phyloP scores from a whole-genome alignment of 2,888 invertebrate species.

The Pseudanteris insignis region DNA sequence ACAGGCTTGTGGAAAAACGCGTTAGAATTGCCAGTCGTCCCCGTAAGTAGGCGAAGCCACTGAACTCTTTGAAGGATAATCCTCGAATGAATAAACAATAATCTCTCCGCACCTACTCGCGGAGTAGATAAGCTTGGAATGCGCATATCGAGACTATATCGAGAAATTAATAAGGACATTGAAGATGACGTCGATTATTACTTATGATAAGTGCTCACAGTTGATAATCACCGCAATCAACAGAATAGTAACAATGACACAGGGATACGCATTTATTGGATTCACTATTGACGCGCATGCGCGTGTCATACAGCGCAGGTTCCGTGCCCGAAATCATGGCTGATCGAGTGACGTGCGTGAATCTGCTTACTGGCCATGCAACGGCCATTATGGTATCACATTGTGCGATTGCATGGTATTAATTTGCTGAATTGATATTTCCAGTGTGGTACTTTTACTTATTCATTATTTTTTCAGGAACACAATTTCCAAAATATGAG shows the following conservation, averaged over 20 bases:
- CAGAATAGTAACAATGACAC: constrained; percentile 32
- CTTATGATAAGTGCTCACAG: constrained; percentile 31
- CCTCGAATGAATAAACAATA: constrained; percentile 61
- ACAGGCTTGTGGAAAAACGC: constrained; percentile 51
- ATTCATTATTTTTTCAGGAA: no score
- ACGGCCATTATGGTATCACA: no score
- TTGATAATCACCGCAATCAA: constrained; percentile 30
- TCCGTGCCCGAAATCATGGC: no score
- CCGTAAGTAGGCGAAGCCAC: constrained; percentile 61
- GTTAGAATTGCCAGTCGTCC: constrained; percentile 54
- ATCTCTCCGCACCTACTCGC: constrained; percentile 50
- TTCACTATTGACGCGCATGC: no score
- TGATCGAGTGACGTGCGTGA: no score
- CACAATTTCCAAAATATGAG: no score
- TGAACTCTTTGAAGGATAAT: constrained; percentile 63
- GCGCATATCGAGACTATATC: constrained; percentile 45
- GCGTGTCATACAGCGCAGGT: no score
- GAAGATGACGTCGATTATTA: constrained; percentile 45
- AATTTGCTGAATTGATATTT: no score
- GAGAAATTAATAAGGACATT: constrained; percentile 45
- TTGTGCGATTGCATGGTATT: no score
- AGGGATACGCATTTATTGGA: neutral
- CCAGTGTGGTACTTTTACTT: no score
- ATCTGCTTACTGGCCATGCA: no score
- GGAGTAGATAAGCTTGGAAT: constrained; percentile 44